Evolutionary conservation across 1,140 invertebrate species (phyloP).

Genomic region (Oreohelix idahoensis): DNA sequence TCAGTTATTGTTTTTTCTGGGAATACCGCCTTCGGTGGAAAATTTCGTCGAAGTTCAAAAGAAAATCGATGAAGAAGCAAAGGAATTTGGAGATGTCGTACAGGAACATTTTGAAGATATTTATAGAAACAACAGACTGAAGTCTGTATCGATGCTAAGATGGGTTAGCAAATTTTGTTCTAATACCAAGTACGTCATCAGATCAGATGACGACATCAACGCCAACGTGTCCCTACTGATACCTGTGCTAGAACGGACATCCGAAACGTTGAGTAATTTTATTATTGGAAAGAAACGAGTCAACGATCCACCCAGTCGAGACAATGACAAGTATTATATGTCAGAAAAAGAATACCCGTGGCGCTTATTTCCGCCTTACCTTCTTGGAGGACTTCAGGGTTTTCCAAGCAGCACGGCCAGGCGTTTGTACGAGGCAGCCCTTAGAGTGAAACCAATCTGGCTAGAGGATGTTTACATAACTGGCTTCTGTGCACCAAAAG

Average conservation of each 20-base stretch:
- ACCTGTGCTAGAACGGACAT: not conserved
- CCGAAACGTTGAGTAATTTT: not conserved
- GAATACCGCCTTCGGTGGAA: not conserved
- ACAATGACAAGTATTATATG: not conserved
- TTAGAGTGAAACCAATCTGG: constrained; percentile 3
- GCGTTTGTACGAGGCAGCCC: not conserved
- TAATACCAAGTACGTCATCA: not conserved
- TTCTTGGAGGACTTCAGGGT: not conserved
- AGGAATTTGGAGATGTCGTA: not conserved
- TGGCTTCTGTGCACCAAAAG: not conserved
- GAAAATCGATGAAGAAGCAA: not conserved
- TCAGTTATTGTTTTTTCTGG: constrained; percentile 6
- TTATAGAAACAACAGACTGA: constrained; percentile 7
- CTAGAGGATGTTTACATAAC: constrained; percentile 12
- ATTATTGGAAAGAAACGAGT: not conserved
- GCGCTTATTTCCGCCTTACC: not conserved
- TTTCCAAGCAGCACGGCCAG: not conserved
- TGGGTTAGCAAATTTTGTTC: constrained; percentile 9
- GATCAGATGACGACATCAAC: constrained; percentile 29
- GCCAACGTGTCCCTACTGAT: not conserved
- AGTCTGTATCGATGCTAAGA: not conserved
- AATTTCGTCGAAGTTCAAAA: not conserved
- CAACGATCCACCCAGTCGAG: not conserved
- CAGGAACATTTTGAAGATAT: constrained; percentile 8
- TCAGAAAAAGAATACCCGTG: constrained; percentile 2